These are phyloP conservation scores for Columba livia DNA, from an alignment of 2,113 vertebrate genomes.

Conservation along the genomic window DNA sequence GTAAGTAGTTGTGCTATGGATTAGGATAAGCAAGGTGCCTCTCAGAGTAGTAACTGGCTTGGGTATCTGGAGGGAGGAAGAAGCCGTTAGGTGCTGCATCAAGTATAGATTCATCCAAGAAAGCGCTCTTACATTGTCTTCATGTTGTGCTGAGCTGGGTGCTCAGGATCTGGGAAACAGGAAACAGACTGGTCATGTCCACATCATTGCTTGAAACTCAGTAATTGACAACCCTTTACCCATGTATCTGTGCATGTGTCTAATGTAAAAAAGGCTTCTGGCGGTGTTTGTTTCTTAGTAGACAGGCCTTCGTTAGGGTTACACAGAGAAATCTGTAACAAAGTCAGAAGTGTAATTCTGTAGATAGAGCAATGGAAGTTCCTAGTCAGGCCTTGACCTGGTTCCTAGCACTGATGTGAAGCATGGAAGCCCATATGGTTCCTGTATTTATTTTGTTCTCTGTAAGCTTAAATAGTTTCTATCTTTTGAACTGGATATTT, in stretches of 20 bases:
- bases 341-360: background rate
- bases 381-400: background rate
- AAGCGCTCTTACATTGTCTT: background rate
- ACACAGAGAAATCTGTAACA: background rate
- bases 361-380: background rate
- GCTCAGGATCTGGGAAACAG: background rate
- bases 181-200: background rate
- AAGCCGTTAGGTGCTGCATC: background rate
- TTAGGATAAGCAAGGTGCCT: background rate
- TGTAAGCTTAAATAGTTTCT: background rate
- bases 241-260: background rate
- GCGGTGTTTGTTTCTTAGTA: background rate
- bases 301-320: background rate
- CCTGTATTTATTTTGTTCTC: background rate
- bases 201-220: background rate
- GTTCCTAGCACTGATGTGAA: background rate
- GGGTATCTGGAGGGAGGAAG: background rate
- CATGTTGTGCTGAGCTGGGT: background rate
- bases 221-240: background rate
- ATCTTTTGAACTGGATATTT: background rate
- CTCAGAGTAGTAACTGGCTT: background rate
- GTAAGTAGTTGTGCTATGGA: background rate
- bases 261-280: background rate
- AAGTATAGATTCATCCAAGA: background rate
- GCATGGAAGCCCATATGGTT: rapidly evolving